A percentile compares a stretch with the other conserved stretches of the same genome.
Conservation (phyloP, 2,888 invertebrate genomes). For the Hoplodrina ambigua region DNA sequence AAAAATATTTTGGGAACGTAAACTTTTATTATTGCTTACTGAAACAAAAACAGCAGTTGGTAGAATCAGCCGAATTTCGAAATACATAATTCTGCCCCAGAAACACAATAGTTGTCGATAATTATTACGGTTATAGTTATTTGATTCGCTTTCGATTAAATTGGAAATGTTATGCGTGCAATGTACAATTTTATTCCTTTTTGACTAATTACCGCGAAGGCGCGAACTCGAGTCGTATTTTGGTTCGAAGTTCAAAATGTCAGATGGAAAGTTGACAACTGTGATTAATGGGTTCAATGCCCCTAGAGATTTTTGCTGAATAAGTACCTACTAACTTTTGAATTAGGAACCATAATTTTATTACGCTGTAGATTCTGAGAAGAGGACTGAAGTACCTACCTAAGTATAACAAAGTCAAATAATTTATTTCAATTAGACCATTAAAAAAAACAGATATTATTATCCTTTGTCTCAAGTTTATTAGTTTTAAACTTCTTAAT, state of each 20-base stretch:
- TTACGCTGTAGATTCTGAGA: not conserved
- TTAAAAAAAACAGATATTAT: no score
- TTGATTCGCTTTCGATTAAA: conserved; percentile 57
- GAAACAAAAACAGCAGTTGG: not conserved
- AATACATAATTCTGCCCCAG: conserved; percentile 29
- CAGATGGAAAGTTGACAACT: conserved; percentile 26
- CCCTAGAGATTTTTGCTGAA: conserved; percentile 3
- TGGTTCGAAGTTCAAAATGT: conserved; percentile 11
- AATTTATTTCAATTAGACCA: no score
- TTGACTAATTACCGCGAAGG: conserved; percentile 6
- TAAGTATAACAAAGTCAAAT: no score
- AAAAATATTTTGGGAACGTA: no score
- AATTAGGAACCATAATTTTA: not conserved
- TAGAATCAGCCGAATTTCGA: conserved; percentile 22
- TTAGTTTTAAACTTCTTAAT: no score
- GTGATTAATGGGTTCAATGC: conserved; percentile 14
- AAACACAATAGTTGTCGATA: conserved; percentile 25
- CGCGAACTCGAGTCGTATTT: not conserved
- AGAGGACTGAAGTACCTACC: not conserved
- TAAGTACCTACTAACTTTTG: not conserved
- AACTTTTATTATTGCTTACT: not conserved
- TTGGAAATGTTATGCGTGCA: conserved; percentile 40
- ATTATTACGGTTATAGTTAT: conserved; percentile 33
- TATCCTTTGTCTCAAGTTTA: not conserved
- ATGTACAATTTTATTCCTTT: conserved; percentile 19